A percentile compares a stretch with the other conserved stretches of the same genome.
phyloP scores from a whole-genome alignment of 2,888 invertebrate species.

The Drosophila anomalata region DNA sequence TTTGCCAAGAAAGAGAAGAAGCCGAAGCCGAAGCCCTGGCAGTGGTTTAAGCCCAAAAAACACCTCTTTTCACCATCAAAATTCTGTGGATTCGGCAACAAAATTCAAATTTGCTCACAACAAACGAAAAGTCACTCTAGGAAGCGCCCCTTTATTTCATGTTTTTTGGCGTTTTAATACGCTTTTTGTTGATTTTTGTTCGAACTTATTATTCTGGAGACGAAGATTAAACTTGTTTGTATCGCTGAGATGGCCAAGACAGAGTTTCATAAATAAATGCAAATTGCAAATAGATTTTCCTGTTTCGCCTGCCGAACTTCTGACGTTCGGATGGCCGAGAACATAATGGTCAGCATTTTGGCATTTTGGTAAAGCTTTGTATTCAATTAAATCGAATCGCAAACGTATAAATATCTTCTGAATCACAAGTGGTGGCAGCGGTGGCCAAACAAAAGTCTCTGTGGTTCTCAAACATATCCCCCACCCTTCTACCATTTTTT shows the following conservation, averaged over 20 bases:
- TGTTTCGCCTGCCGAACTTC: slow-evolving; percentile 47
- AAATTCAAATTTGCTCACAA: slow-evolving; percentile 34
- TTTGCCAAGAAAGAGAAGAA: slow-evolving; percentile 16
- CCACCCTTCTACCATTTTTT: slow-evolving; percentile 14
- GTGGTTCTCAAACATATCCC: slow-evolving; percentile 56
- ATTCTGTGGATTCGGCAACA: slow-evolving; percentile 34
- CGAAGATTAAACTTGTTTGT: slow-evolving; percentile 66
- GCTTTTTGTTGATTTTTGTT: slow-evolving; percentile 4
- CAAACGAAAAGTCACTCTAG: slow-evolving; percentile 18
- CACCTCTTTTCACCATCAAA: slow-evolving; percentile 26
- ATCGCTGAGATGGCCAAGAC: slow-evolving; percentile 24
- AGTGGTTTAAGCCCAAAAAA: slow-evolving; percentile 26
- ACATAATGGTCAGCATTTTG: slow-evolving; percentile 26
- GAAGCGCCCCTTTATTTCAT: slow-evolving; percentile 56
- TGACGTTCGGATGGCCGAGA: slow-evolving; percentile 8
- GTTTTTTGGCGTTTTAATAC: slow-evolving; percentile 16
- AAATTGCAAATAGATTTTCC: slow-evolving; percentile 63
- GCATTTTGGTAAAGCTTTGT: slow-evolving; percentile 38
- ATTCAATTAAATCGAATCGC: slow-evolving; percentile 49
- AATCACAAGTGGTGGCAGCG: slow-evolving; percentile 42
- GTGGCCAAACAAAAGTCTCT: slow-evolving; percentile 21
- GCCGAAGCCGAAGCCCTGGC: slow-evolving; percentile 31
- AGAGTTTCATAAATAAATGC: slow-evolving; percentile 55
- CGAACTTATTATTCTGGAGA: slow-evolving; percentile 46
- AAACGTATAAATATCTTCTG: slow-evolving; percentile 54